These are phyloP conservation scores for Strix uralensis DNA, from an alignment of 2,113 vertebrate species.

Conservation along the genomic window DNA sequence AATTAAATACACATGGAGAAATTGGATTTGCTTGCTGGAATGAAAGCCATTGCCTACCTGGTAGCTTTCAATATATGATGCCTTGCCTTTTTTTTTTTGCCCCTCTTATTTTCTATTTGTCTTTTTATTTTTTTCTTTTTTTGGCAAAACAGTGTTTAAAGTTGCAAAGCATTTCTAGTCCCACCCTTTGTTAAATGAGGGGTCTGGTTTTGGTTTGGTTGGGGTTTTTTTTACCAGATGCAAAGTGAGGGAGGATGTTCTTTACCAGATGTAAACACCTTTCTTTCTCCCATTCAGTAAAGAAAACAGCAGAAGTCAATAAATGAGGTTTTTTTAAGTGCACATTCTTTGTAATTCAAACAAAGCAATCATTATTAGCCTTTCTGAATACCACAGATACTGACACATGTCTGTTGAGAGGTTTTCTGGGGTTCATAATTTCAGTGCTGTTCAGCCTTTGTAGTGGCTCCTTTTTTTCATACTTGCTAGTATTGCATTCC, in stretches of 20 bases:
- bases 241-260: neutral
- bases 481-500: neutral
- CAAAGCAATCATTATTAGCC: neutral
- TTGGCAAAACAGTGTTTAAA: neutral
- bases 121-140: neutral
- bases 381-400: neutral
- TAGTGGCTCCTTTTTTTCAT: neutral
- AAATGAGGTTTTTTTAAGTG: neutral
- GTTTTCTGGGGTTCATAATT: neutral
- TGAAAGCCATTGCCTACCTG: neutral
- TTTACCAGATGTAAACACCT: neutral
- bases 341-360: neutral
- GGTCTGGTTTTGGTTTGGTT: neutral
- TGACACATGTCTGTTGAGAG: rapidly evolving
- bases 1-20: neutral
- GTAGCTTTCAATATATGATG: neutral
- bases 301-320: neutral
- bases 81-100: neutral
- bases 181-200: neutral
- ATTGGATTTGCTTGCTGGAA: neutral
- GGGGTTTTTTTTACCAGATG: neutral
- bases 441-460: neutral
- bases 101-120: rapidly evolving
- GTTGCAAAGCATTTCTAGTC: neutral
- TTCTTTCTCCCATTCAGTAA: neutral